These are phyloP conservation scores for Poecile atricapillus DNA, from an alignment of 2,113 vertebrate species.

Conservation along the genomic window DNA sequence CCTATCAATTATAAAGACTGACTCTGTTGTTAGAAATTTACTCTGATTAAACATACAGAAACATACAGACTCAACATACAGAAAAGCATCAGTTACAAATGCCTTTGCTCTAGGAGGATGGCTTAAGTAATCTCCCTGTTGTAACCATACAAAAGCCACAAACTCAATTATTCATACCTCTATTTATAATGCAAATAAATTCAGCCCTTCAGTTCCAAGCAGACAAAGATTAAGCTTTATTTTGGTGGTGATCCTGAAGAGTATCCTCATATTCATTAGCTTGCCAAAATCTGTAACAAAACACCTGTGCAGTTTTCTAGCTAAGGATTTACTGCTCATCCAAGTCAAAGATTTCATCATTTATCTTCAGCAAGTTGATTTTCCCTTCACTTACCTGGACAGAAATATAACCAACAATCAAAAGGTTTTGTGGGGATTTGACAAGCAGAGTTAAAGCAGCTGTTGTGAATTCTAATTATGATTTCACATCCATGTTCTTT, in stretches of 20 bases:
- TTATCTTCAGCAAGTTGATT: not conserved
- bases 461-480: not conserved
- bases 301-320: not conserved
- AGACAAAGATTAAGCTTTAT: not conserved
- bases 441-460: not conserved
- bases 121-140: not conserved
- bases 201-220: not conserved
- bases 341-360: slow-evolving; percentile 34
- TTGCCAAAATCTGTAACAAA: not conserved
- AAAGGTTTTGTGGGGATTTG: not conserved
- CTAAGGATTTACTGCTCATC: slow-evolving; percentile 19
- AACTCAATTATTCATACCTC: not conserved
- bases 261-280: not conserved
- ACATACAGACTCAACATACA: not conserved
- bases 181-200: not conserved
- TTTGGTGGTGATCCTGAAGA: not conserved
- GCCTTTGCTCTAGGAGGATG: not conserved
- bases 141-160: not conserved
- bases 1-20: not conserved
- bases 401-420: not conserved
- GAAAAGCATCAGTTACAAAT: not conserved
- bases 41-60: not conserved
- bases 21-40: not conserved
- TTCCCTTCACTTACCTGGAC: slow-evolving; percentile 34
- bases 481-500: not conserved